These are phyloP conservation scores for Alloplasta piceator DNA, from an alignment of 2,888 invertebrate genomes.

Conservation along the genomic window DNA sequence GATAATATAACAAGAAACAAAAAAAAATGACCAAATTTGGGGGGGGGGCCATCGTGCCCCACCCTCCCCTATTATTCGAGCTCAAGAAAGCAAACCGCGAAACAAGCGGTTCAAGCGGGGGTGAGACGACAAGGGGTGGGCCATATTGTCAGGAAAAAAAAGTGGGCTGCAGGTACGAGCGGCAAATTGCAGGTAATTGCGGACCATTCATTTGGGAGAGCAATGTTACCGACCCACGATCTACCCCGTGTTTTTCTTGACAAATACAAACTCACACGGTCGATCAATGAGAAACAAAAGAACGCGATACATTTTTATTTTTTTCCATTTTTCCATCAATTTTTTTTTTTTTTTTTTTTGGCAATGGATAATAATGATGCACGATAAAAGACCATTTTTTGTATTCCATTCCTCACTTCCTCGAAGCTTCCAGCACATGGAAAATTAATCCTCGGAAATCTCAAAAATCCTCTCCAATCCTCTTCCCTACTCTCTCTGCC, in stretches of 20 bases:
- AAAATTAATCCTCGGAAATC: slow-evolving; percentile 52
- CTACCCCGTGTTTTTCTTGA: slow-evolving; percentile 9
- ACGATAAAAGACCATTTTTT: slow-evolving; percentile 8
- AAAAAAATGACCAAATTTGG: no score
- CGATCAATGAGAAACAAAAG: no score
- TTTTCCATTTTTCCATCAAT: no score
- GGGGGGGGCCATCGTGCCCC: no score
- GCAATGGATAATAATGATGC: no score
- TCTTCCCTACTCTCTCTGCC: slow-evolving; percentile 38
- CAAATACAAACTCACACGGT: no score
- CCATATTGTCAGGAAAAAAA: slow-evolving; percentile 69
- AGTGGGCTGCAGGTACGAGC: slow-evolving; percentile 70
- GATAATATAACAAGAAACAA: slow-evolving; percentile 55
- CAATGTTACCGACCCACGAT: slow-evolving; percentile 58
- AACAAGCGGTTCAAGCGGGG: slow-evolving; percentile 30
- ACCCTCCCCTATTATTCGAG: no score
- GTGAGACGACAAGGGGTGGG: slow-evolving; percentile 25
- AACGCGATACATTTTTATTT: no score
- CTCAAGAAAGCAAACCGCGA: no score
- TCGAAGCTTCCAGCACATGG: slow-evolving; percentile 24
- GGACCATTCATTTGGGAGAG: slow-evolving; percentile 79
- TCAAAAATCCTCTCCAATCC: slow-evolving; percentile 51
- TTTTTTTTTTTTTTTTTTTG: no score
- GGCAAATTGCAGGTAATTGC: slow-evolving; percentile 81
- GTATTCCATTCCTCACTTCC: not conserved